Evolutionary conservation across 2,888 invertebrate genomes (phyloP).

Genomic region (Heliconius cydno): DNA sequence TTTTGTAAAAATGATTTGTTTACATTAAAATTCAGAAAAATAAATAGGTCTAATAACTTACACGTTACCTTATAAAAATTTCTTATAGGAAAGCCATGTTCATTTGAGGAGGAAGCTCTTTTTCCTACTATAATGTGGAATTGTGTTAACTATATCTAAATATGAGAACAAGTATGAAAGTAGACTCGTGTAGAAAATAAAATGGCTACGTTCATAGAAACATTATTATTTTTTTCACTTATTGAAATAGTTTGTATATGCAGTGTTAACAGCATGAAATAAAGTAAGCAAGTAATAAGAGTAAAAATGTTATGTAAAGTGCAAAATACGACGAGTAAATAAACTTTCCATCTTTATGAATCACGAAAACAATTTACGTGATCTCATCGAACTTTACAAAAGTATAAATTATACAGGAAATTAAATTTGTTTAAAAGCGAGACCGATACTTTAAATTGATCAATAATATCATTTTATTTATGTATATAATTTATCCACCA

Average conservation of each 20-base stretch:
- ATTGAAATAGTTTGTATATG: neutral
- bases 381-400: conserved; percentile 11
- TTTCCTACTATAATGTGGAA: neutral
- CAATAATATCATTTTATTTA: conserved; percentile 55
- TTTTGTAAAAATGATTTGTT: neutral
- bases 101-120: neutral
- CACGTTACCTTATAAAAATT: neutral
- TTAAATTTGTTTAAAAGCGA: conserved; percentile 37
- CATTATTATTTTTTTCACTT: neutral
- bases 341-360: too few relatives aligned
- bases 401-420: conserved; percentile 27
- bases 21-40: neutral
- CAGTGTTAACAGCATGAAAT: neutral
- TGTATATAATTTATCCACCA: conserved; percentile 63
- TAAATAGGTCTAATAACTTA: neutral
- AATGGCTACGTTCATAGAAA: neutral
- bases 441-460: conserved; percentile 55
- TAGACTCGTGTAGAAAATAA: neutral
- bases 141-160: neutral
- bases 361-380: neutral
- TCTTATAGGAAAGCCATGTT: conserved; percentile 1
- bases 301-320: neutral
- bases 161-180: conserved; percentile 2
- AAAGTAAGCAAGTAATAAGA: neutral
- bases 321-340: neutral